These are phyloP conservation scores for Dioctria rufipes DNA, from an alignment of 2,888 invertebrate genomes.

Conservation along the genomic window DNA sequence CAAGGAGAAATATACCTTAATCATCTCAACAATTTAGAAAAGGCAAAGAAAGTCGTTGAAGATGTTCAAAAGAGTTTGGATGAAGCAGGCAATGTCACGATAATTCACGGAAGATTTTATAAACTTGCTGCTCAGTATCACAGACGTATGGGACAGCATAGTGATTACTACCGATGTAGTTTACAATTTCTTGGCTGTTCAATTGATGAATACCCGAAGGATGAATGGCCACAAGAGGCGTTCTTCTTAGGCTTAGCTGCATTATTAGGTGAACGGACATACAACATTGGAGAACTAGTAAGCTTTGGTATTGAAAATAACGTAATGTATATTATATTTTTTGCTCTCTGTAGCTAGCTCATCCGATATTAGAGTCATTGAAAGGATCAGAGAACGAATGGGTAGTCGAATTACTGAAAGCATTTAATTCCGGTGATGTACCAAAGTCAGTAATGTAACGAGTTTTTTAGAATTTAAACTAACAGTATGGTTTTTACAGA, in stretches of 20 bases:
- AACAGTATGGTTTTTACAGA: conserved; percentile 62
- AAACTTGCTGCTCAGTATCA: conserved; percentile 94
- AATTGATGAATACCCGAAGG: conserved; percentile 76
- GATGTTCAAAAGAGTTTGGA: conserved; percentile 89
- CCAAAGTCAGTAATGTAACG: conserved; percentile 73
- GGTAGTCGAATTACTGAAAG: conserved; percentile 87
- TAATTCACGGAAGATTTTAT: conserved; percentile 95
- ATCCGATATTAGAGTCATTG: conserved; percentile 91
- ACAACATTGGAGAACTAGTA: conserved; percentile 96
- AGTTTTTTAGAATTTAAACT: background rate
- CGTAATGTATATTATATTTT: conserved; percentile 52
- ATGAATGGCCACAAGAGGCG: conserved; percentile 84
- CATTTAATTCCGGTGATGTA: conserved; percentile 90
- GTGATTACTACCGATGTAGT: conserved; percentile 95
- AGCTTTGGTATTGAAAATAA: conserved; percentile 53
- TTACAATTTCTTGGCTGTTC: conserved; percentile 87
- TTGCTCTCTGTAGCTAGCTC: conserved; percentile 80
- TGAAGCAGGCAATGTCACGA: conserved; percentile 91
- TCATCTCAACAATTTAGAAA: conserved; percentile 82
- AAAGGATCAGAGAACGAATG: conserved; percentile 87
- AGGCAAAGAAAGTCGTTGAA: conserved; percentile 88
- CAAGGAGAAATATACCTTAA: conserved; percentile 86
- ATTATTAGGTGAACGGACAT: conserved; percentile 93
- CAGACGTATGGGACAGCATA: conserved; percentile 86
- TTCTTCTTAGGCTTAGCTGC: conserved; percentile 95